Evolutionary conservation across 2,888 invertebrate genomes (phyloP), one percentile per base, ranked within the genome.

Genomic region (Epinotia bilunana): DNA sequence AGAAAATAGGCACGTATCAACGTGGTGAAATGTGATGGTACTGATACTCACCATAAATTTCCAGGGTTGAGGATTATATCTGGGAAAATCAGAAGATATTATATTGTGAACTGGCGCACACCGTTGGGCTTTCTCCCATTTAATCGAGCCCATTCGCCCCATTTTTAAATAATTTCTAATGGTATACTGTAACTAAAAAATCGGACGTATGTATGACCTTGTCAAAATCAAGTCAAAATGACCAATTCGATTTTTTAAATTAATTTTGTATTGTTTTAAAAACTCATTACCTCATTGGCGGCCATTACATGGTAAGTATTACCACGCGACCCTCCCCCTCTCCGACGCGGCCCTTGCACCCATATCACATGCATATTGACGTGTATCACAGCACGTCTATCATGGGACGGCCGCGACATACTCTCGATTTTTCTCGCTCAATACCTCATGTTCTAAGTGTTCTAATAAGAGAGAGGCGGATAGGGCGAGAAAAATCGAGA

Each of bases 1-100:
- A 39, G 39, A 9, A 39, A 39, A 39, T 39, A 1, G 0, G 9
- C 39, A 39, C 39, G 9, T 9, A 39, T 39, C 39, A 39, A 39
- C 39, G 39, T 39, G 39, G 9, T 39, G 9, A 28, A 28, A 39
- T 39, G 39, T 39, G 39, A 39, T 39, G 39, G 39, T 39, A 39
- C 39, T 39, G 3, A 13, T 18, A 76, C 86, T 83, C 87, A 95
- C 95, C 88, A 92, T 93, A 83, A 94, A 95, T 82, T 95, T 95
- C 89, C 95, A 93, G n/a, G 95, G 95, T 74, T 89, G 91, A 46
- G 93, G 94, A 81, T 86, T 84, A 77, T 93, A 94, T 83, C 88
- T 94, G 16, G 93, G 91, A 81, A 93, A 94, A 86, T 94, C 94
- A 0, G 95, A 95, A 13, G 95, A 95, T 74, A 95, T 93, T 20